phyloP scores from a whole-genome alignment of 2,113 vertebrate species.

The Rhinogobius similis region DNA sequence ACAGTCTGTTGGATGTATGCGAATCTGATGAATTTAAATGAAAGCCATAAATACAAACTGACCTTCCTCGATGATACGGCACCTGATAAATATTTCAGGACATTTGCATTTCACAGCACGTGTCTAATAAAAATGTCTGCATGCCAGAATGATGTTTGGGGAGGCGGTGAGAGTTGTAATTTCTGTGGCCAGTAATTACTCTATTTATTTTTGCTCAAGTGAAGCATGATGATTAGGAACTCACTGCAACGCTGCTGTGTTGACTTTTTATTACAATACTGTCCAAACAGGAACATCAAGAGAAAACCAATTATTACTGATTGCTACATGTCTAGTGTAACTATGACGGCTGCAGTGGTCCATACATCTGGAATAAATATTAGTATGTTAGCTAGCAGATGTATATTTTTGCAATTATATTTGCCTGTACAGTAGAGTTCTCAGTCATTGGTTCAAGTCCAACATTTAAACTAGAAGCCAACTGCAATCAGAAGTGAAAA shows the following conservation, averaged over 20 bases:
- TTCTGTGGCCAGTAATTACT: constrained; percentile 21
- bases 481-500: background rate
- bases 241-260: background rate
- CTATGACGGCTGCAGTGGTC: background rate
- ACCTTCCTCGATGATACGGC: background rate
- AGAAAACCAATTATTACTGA: background rate
- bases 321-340: background rate
- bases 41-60: constrained; percentile 14
- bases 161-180: constrained; percentile 7
- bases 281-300: background rate
- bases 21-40: constrained; percentile 32
- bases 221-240: constrained; percentile 16
- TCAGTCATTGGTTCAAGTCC: background rate
- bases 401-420: background rate
- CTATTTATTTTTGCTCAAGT: constrained; percentile 3
- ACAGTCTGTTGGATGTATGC: background rate
- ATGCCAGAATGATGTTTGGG: constrained; percentile 3
- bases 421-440: background rate
- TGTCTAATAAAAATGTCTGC: constrained; percentile 15
- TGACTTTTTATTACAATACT: constrained; percentile 10
- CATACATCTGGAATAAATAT: background rate
- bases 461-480: background rate
- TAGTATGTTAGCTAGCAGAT: background rate
- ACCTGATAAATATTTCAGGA: constrained; percentile 3
- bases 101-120: constrained; percentile 10